A percentile compares a stretch with the other conserved stretches of the same genome.
phyloP scores from a whole-genome alignment of 2,113 vertebrate species.

The Crocuta crocuta region DNA sequence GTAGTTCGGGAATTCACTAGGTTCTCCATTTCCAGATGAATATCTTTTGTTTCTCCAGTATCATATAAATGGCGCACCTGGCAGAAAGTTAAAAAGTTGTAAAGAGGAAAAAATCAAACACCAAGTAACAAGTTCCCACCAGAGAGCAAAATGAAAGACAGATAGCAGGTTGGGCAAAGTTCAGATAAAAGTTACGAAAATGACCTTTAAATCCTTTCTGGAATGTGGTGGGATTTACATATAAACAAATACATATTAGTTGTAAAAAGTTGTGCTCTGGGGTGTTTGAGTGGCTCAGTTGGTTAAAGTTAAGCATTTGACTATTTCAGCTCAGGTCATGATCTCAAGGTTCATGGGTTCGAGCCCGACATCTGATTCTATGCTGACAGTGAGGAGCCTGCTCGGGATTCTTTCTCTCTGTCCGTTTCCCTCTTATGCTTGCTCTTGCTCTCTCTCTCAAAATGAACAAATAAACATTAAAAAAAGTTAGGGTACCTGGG shows the following conservation, averaged over 20 bases:
- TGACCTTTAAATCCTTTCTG: neutral
- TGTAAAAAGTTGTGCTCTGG: too few species aligned
- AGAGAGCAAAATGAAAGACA: neutral
- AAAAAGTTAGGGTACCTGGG: too few species aligned
- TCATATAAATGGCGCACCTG: conserved; percentile 96
- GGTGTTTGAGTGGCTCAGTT: too few species aligned
- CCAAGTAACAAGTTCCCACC: neutral
- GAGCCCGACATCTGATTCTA: too few species aligned
- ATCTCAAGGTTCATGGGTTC: too few species aligned
- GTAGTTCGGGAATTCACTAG: conserved; percentile 92
- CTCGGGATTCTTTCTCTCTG: too few species aligned
- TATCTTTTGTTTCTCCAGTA: conserved; percentile 93
- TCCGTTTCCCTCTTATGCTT: too few species aligned
- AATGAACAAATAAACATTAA: too few species aligned
- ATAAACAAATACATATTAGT: neutral
- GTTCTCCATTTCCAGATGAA: conserved; percentile 94
- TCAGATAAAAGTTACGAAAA: neutral
- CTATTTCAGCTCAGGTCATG: too few species aligned
- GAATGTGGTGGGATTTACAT: neutral
- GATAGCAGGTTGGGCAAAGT: neutral
- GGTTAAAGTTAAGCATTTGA: too few species aligned
- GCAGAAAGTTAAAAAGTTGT: neutral
- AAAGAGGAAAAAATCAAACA: conserved; percentile 35
- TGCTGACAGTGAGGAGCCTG: too few species aligned
- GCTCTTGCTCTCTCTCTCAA: too few species aligned